Conservation (phyloP, 2,888 invertebrate genomes). For the Oxyteleia sp. region DNA sequence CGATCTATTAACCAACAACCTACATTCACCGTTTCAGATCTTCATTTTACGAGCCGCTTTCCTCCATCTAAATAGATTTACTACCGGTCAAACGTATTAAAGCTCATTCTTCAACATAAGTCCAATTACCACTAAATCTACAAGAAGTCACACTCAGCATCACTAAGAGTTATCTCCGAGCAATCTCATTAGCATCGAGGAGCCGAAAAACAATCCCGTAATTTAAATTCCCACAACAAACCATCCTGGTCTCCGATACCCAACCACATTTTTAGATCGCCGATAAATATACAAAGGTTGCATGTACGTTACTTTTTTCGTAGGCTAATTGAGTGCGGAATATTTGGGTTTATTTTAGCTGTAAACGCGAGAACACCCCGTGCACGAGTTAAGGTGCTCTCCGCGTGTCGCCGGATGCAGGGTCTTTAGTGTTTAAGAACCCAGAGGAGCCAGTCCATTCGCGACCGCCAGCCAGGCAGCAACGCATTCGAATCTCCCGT, state of each 20-base stretch:
- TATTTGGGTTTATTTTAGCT: constrained; percentile 53
- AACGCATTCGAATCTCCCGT: constrained; percentile 81
- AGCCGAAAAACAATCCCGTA: not conserved
- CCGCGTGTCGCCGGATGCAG: constrained; percentile 79
- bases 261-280: not conserved
- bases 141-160: too few relatives aligned
- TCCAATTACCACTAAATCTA: too few relatives aligned
- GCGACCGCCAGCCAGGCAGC: constrained; percentile 85
- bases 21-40: too few relatives aligned
- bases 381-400: constrained; percentile 76
- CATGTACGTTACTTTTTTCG: constrained; percentile 20
- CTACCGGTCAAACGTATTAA: too few relatives aligned
- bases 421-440: constrained; percentile 80
- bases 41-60: too few relatives aligned
- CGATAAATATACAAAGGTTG: constrained; percentile 10
- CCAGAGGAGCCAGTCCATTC: constrained; percentile 82
- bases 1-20: too few relatives aligned
- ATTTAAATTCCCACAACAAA: not conserved
- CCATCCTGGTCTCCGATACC: not conserved
- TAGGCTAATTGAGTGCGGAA: constrained; percentile 44
- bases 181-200: not conserved
- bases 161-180: too few relatives aligned
- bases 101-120: too few relatives aligned
- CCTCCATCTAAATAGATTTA: too few relatives aligned
- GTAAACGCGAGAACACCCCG: constrained; percentile 61